Base-by-base conservation (phyloP, 1,140 invertebrate genomes). In the Chrysoperla carnea region DNA sequence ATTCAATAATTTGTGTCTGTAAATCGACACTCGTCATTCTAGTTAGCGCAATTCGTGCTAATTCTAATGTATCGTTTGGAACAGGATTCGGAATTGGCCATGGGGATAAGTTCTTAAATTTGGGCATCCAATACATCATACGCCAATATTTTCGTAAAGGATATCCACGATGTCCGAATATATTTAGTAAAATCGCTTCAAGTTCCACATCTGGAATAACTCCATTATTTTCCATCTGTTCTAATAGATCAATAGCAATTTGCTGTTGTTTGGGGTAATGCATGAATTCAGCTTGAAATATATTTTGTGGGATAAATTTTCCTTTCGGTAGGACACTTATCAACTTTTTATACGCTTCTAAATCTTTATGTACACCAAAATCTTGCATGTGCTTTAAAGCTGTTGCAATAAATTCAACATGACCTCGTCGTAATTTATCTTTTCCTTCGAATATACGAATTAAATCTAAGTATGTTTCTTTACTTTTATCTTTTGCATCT, bases 41-140 rank as follows among this genome's bases (percentile, higher is more conserved):
- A 48, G 77, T 61, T 31, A 99, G 75, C 0, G 90, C 90, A 23
- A 93, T 44, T 53, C 75, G 76, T 0, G 92, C 90, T n/a, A 97
- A 56, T 59, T 88, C 79, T 6, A 82, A 63, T 1, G 72, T 63
- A 55, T 92, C 79, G 50, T 66, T 68, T 2, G 86, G 84, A 28
- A 85, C 48, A 1, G 75, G 69, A 29, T 76, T 67, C 1, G 92
- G 87, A 35, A 94, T 56, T 1, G 77, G 75, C 77, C 85, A 98
- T 2, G 94, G 94, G 49, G 87, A 90, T 0, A 81, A 58, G 60
- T 96, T 80, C 55, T 79, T 86, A 53, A 98, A 90, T 61, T 98
- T 98, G 4, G 93, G 91, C 79, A 95, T 83, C 95, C 95, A 99
- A 56, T 98, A 99, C 68, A 89, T 77, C 83, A 97, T 92, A 37